Base-by-base conservation (phyloP, 2,888 invertebrate genomes). In the Andrena haemorrhoa region DNA sequence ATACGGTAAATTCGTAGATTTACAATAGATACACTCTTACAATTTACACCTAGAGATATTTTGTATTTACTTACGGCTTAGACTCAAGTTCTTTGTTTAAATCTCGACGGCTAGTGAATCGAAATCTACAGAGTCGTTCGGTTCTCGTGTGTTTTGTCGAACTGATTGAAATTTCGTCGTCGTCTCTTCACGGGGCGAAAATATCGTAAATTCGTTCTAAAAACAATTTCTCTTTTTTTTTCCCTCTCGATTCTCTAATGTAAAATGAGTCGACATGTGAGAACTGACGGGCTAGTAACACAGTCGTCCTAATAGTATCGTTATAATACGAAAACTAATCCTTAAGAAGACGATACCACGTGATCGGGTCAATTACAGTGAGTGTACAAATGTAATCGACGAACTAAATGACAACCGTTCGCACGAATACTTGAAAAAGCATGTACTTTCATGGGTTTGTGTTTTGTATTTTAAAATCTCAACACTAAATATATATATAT, bases 371-470 rank as follows among this genome's bases (percentile, higher is more conserved):
- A 49, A 56, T 77, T 74, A 66, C 33, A 33, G n/a, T 47, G 65
- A 71, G 63, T 72, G 61, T 74, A 82, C 31, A 72, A 83, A 76
- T 58, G 53, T 64, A 86, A 88, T 86, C 71, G 75, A 82, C 74
- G 68, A 88, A 86, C 76, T 56, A 75, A 86, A 72, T 79, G 79
- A 82, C 81, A 86, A 89, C 68, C 78, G 78, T 89, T 87, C 83
- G 78, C 86, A 81, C 69, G 80, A 87, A 86, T 88, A 86, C 86
- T 90, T 85, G 88, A 90, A 92, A 90, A 93, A 93, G 92, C 93
- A 91, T 90, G 91, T 93, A 93, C 93, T 93, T 93, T 93, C 93
- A 93, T 93, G 93, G 93, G 92, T 93, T 93, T 93, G 91, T 93
- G 90, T 93, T 90, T 91, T 89, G 86, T 92, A 87, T 89, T 89